Evolutionary conservation across 2,113 vertebrate genomes (phyloP).

Genomic region (Salvator merianae): DNA sequence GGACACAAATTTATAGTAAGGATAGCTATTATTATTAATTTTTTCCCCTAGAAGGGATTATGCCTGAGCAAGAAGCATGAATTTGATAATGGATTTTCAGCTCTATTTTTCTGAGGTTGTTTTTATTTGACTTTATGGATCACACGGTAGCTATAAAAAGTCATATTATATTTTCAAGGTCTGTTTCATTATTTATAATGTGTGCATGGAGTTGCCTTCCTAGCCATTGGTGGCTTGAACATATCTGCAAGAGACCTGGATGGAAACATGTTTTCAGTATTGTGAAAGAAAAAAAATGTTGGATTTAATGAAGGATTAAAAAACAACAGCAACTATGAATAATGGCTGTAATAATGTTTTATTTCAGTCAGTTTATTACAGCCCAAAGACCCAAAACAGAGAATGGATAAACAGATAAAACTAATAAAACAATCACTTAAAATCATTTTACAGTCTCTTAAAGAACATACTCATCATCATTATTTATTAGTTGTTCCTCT

Average conservation of each 20-base stretch:
- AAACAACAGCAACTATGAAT: too few relatives aligned
- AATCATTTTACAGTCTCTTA: too few relatives aligned
- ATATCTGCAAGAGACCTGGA: neutral
- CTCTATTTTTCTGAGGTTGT: slow-evolving; percentile 63
- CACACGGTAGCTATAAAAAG: slow-evolving; percentile 68
- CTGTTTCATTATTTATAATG: slow-evolving; percentile 69
- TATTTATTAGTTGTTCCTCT: neutral
- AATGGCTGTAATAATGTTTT: too few relatives aligned
- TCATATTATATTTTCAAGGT: slow-evolving; percentile 72
- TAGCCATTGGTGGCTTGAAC: slow-evolving; percentile 13
- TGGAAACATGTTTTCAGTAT: neutral
- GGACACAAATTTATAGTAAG: slow-evolving; percentile 13
- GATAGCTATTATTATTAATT: slow-evolving; percentile 34
- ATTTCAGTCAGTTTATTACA: too few relatives aligned
- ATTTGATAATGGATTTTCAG: slow-evolving; percentile 55
- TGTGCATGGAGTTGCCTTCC: slow-evolving; percentile 47
- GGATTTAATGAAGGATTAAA: neutral
- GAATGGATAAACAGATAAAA: too few relatives aligned
- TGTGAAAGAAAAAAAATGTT: neutral
- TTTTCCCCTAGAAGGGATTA: slow-evolving; percentile 12
- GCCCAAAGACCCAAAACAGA: too few relatives aligned
- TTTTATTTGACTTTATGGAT: slow-evolving; percentile 59
- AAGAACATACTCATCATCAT: neutral
- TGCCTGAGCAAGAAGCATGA: slow-evolving; percentile 39
- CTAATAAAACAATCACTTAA: too few relatives aligned